Evolutionary conservation across 2,113 vertebrate genomes (phyloP).

Genomic region (Leptocoma aspasia): DNA sequence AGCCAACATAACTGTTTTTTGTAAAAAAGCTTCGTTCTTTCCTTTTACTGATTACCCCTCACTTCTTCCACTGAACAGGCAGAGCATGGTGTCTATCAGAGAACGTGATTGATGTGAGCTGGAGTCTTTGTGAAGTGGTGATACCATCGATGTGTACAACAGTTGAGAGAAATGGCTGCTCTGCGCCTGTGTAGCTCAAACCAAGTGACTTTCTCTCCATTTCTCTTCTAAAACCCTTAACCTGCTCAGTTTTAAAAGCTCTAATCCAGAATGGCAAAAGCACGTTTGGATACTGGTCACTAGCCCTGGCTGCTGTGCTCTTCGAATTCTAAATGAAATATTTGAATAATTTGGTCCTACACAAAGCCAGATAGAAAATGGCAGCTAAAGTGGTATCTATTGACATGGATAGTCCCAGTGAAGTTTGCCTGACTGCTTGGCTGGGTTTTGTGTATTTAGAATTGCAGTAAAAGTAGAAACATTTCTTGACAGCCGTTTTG

Average conservation of each 20-base stretch:
- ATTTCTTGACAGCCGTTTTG: background rate
- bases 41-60: background rate
- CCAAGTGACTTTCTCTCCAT: background rate
- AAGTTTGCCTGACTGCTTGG: background rate
- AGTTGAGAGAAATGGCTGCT: background rate
- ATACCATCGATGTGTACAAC: background rate
- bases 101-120: background rate
- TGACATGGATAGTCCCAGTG: background rate
- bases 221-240: background rate
- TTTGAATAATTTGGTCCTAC: background rate
- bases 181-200: background rate
- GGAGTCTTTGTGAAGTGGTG: background rate
- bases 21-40: background rate
- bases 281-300: background rate
- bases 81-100: background rate
- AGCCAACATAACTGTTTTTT: background rate
- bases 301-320: background rate
- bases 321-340: background rate
- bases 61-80: background rate
- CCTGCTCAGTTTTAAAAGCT: background rate
- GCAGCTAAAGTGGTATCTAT: background rate
- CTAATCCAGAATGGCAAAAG: background rate
- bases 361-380: background rate
- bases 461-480: background rate
- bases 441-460: constrained; percentile 25